Conservation (phyloP, 2,797 vertebrate species). For the Halcyon badia region DNA sequence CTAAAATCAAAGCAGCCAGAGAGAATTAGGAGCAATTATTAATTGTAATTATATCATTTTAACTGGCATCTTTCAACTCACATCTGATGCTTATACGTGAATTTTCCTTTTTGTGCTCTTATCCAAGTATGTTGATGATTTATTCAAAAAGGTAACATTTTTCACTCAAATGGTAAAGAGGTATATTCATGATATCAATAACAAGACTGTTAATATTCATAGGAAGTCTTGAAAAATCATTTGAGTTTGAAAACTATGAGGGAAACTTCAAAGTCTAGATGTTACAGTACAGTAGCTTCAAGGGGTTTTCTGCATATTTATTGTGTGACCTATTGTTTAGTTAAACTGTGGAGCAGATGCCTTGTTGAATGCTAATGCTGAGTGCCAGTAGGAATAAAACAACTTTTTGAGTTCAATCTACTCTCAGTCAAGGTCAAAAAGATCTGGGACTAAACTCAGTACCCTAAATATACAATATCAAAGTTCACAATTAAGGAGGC, state of each 20-base stretch:
- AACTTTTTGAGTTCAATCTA: slow-evolving; percentile 5
- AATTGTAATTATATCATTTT: neutral
- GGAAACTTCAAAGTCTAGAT: neutral
- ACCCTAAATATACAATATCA: neutral
- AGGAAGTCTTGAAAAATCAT: neutral
- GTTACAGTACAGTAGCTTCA: neutral
- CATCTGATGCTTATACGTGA: neutral
- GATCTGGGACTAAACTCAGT: neutral
- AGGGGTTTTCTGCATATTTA: neutral
- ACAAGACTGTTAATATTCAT: neutral
- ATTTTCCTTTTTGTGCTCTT: neutral
- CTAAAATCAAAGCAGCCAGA: neutral
- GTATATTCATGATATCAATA: neutral
- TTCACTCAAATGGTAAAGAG: neutral
- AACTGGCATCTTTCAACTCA: neutral
- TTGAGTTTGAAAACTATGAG: neutral
- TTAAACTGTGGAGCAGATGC: neutral
- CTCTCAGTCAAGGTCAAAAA: slow-evolving; percentile 40
- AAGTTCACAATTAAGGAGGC: slow-evolving; percentile 9
- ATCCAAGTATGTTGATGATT: rapidly evolving
- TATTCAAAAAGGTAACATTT: neutral
- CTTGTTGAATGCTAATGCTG: neutral
- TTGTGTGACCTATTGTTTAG: neutral
- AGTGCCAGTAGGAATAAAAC: neutral
- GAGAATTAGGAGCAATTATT: neutral